Conservation (phyloP, 2,797 vertebrate genomes). For the Pangasius larnaudii region DNA sequence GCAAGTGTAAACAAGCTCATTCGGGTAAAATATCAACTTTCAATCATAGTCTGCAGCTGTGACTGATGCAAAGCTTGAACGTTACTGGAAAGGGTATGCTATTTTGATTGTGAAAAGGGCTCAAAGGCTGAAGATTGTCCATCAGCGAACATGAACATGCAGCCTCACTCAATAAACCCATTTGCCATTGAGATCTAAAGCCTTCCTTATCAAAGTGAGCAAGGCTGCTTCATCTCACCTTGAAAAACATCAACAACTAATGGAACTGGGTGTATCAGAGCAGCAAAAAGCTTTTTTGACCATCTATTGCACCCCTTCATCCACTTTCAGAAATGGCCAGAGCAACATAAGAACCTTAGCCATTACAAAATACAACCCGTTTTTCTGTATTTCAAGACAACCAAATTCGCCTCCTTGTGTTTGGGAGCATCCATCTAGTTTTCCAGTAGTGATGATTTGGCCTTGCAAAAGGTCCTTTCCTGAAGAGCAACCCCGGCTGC, state of each 20-base stretch:
- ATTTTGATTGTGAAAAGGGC: neutral
- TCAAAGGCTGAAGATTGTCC: constrained; percentile 5
- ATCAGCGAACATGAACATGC: constrained; percentile 37
- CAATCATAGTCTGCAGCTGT: neutral
- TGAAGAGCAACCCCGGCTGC: constrained; percentile 48
- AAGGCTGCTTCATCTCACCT: constrained; percentile 32
- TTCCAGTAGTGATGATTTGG: constrained; percentile 77
- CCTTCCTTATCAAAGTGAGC: constrained; percentile 40
- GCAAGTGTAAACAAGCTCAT: neutral
- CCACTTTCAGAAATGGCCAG: neutral
- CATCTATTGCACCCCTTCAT: neutral
- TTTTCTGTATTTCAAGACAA: neutral
- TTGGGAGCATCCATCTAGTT: constrained; percentile 57
- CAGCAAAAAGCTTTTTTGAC: neutral
- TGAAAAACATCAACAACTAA: constrained; percentile 35
- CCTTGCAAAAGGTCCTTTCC: constrained; percentile 63
- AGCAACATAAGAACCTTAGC: neutral
- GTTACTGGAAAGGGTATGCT: neutral
- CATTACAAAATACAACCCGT: neutral
- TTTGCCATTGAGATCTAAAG: constrained; percentile 50
- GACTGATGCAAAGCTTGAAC: neutral
- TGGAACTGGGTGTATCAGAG: constrained; percentile 1
- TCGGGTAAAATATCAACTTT: neutral
- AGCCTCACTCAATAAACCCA: constrained; percentile 48
- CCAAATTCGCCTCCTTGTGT: constrained; percentile 31